Percentiles rank a stretch among this genome's conserved stretches.
phyloP scores from a whole-genome alignment of 2,888 invertebrate species.

The Rotaria magnacalcarata region DNA sequence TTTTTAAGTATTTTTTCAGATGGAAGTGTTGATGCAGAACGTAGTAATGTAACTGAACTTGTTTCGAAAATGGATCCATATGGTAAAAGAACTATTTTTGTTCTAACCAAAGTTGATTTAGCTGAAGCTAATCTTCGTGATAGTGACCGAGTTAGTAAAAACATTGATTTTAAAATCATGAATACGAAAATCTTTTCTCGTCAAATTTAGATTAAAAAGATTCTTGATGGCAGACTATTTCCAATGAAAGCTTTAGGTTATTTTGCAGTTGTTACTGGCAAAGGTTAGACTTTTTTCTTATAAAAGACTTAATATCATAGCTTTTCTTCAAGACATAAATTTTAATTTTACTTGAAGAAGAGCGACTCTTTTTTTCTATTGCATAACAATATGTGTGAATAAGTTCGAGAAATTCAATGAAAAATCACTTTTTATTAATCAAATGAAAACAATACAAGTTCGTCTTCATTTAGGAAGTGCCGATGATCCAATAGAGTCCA shows the following conservation, averaged over 20 bases:
- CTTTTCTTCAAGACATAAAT: too few species aligned
- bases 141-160: conserved; percentile 73
- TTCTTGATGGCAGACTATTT: conserved; percentile 88
- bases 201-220: conserved; percentile 74
- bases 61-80: conserved; percentile 90
- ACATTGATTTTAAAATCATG: too few species aligned
- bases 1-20: conserved; percentile 60
- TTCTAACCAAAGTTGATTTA: conserved; percentile 93
- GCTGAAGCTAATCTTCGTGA: conserved; percentile 91
- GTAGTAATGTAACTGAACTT: conserved; percentile 95
- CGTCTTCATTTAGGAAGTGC: conserved; percentile 62
- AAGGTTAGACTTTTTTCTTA: conserved; percentile 53
- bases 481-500: conserved; percentile 87
- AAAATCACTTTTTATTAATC: too few species aligned
- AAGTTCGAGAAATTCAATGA: too few species aligned
- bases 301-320: too few species aligned
- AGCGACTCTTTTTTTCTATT: too few species aligned
- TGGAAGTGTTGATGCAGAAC: conserved; percentile 94
- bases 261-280: conserved; percentile 96
- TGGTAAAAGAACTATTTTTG: conserved; percentile 93
- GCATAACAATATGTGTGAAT: too few species aligned
- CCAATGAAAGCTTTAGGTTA: conserved; percentile 99
- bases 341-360: too few species aligned
- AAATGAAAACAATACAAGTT: too few species aligned
- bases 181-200: neutral